Conservation (phyloP, 2,888 invertebrate species). For the Synanthedon andrenaeformis region DNA sequence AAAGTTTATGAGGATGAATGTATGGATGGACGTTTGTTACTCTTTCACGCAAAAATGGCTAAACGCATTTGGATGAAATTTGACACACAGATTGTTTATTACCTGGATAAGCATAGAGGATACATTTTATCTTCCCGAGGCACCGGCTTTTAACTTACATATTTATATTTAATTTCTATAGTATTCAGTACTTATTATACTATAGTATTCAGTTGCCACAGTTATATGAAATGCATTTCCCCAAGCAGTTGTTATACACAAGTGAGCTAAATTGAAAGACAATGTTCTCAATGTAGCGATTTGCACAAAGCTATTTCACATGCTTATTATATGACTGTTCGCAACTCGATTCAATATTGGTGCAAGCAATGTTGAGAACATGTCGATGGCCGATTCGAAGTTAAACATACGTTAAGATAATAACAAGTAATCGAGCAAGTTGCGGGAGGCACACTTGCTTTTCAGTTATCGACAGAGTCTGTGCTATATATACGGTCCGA, state of each 20-base stretch:
- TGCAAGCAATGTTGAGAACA: conserved; percentile 8
- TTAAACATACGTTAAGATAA: conserved; percentile 50
- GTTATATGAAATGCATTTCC: conserved; percentile 1
- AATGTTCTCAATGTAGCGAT: conserved; percentile 3
- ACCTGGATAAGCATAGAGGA: too few species aligned
- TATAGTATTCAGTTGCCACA: too few species aligned
- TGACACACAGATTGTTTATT: too few species aligned
- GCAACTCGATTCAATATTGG: conserved; percentile 20
- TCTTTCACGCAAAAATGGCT: too few species aligned
- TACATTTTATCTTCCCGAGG: too few species aligned
- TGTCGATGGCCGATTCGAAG: conserved; percentile 40
- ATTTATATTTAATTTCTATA: too few species aligned
- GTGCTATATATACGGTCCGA: conserved; percentile 32
- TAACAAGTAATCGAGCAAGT: conserved; percentile 54
- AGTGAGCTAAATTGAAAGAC: not conserved
- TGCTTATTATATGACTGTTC: conserved; percentile 11
- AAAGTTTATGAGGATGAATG: too few species aligned
- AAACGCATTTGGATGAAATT: too few species aligned
- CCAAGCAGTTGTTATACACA: not conserved
- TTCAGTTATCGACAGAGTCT: conserved; percentile 24
- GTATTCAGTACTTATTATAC: too few species aligned
- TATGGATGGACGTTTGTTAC: too few species aligned
- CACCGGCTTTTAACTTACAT: too few species aligned
- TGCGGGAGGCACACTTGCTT: conserved; percentile 43
- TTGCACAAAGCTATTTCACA: conserved; percentile 18